Conservation (phyloP, 2,888 invertebrate genomes). For the Agriopis leucophaearia region DNA sequence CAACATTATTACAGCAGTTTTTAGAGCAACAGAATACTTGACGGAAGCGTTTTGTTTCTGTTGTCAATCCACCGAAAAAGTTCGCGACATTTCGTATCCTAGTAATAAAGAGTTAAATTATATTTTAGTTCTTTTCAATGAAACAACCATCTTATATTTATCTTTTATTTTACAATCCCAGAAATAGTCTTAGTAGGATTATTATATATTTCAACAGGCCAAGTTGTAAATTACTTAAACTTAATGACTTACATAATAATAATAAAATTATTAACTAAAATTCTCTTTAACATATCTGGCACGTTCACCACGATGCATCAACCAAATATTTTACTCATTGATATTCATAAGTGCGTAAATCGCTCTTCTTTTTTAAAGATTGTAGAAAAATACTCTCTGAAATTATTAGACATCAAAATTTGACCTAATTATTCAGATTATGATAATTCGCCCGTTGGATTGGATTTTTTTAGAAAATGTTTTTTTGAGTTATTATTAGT, state of each 20-base stretch:
- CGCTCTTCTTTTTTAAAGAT: conserved; percentile 80
- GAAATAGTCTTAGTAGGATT: conserved; percentile 86
- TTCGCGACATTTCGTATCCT: not conserved
- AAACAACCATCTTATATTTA: conserved; percentile 68
- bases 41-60: conserved; percentile 27
- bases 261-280: conserved; percentile 87
- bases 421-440: conserved; percentile 73
- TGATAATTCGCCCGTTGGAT: conserved; percentile 71
- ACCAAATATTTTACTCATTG: conserved; percentile 81
- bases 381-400: conserved; percentile 86
- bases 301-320: conserved; percentile 82
- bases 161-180: conserved; percentile 86
- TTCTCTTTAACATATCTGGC: conserved; percentile 85
- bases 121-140: conserved; percentile 45
- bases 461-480: conserved; percentile 50
- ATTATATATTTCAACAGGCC: conserved; percentile 86
- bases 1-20: conserved; percentile 91
- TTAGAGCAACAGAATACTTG: conserved; percentile 86
- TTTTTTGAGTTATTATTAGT: conserved; percentile 74
- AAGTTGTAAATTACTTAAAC: conserved; percentile 87
- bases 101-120: conserved; percentile 9
- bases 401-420: conserved; percentile 76
- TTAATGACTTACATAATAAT: conserved; percentile 86
- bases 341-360: conserved; percentile 80
- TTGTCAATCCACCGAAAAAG: conserved; percentile 14